Conservation (phyloP, 2,888 invertebrate species). For the Pemphredon lugubris region DNA sequence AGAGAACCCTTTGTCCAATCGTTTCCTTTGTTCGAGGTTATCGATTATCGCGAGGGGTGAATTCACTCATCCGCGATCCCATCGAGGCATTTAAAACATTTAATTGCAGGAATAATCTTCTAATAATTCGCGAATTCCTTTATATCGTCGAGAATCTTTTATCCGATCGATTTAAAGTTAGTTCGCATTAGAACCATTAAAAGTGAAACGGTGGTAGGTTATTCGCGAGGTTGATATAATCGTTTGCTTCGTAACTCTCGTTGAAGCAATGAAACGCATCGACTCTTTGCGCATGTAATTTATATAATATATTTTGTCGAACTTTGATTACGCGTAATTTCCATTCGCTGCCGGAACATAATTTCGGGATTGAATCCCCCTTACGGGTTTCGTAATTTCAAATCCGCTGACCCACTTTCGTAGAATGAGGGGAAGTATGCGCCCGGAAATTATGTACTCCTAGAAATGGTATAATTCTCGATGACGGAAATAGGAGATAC, state of each 20-base stretch:
- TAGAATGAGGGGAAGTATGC: not conserved
- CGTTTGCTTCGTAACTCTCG: too few relatives aligned
- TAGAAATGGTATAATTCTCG: conserved; percentile 49
- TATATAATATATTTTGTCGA: too few relatives aligned
- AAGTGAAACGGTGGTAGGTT: too few relatives aligned
- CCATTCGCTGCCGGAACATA: too few relatives aligned
- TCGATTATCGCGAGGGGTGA: conserved; percentile 57
- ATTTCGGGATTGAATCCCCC: not conserved
- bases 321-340: too few relatives aligned
- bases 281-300: too few relatives aligned
- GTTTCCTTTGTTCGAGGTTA: conserved; percentile 58
- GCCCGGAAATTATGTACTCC: conserved; percentile 54
- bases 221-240: too few relatives aligned
- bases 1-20: conserved; percentile 49
- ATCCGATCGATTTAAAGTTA: not conserved
- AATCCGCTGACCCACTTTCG: conserved; percentile 35
- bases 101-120: conserved; percentile 45
- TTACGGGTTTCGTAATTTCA: not conserved
- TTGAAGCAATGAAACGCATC: too few relatives aligned
- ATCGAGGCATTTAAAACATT: conserved; percentile 58
- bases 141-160: not conserved
- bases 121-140: conserved; percentile 36
- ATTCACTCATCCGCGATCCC: conserved; percentile 44
- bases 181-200: too few relatives aligned
- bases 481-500: conserved; percentile 38